Percentiles rank a stretch among this genome's conserved stretches.
phyloP scores from a whole-genome alignment of 2,113 vertebrate species.

The Thermophis baileyi region DNA sequence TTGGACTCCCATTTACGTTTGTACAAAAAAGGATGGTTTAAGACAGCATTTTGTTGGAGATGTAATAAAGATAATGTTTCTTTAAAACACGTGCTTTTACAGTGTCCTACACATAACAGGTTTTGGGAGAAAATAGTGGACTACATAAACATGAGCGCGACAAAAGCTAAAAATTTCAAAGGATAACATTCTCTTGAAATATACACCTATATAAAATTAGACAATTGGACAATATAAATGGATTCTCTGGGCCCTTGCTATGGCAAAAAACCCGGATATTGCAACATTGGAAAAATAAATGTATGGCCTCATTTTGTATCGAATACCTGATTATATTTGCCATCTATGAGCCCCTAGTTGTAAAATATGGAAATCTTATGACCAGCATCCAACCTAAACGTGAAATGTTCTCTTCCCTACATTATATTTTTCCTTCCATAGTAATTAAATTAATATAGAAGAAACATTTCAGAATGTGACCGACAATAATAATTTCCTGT shows the following conservation, averaged over 20 bases:
- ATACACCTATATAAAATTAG: background rate
- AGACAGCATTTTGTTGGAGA: background rate
- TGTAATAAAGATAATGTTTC: background rate
- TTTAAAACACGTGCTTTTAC: background rate
- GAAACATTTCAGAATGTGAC: background rate
- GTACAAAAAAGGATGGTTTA: background rate
- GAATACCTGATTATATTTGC: background rate
- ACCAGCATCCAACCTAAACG: background rate
- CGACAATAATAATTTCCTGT: background rate
- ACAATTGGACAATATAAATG: background rate
- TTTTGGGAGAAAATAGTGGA: background rate
- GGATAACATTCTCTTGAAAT: background rate
- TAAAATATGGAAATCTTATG: background rate
- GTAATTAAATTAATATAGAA: background rate
- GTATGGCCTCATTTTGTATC: background rate
- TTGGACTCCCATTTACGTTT: background rate
- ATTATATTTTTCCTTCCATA: background rate
- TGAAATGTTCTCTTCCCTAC: background rate
- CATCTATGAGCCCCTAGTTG: background rate
- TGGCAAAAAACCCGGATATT: background rate
- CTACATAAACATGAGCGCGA: background rate
- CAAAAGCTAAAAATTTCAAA: background rate
- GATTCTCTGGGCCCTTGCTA: background rate
- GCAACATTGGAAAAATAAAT: background rate
- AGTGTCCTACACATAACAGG: background rate